phyloP scores from a whole-genome alignment of 2,888 invertebrate genomes.

The Drosophila lacicola region DNA sequence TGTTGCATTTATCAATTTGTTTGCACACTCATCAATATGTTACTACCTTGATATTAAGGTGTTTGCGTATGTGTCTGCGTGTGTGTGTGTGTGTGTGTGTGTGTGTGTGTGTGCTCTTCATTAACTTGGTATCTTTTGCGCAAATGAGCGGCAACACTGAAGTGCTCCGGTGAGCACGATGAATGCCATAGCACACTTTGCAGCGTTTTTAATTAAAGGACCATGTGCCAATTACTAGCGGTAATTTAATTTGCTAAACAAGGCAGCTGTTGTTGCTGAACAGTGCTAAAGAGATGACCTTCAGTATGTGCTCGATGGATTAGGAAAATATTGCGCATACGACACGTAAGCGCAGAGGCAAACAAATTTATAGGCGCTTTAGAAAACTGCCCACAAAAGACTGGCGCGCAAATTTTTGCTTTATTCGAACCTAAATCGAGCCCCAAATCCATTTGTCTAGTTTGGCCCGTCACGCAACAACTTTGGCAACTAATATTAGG shows the following conservation, averaged over 20 bases:
- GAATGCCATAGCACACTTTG: not conserved
- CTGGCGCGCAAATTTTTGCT: slow-evolving; percentile 3
- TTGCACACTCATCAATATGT: slow-evolving; percentile 71
- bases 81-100: slow-evolving; percentile 19
- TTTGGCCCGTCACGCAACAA: slow-evolving; percentile 43
- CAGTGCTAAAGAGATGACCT: not conserved
- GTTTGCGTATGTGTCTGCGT: not conserved
- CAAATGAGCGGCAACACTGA: not conserved
- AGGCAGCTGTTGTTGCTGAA: not conserved
- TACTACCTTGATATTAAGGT: slow-evolving; percentile 26
- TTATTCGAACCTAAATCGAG: not conserved
- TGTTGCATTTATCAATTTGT: slow-evolving; percentile 73
- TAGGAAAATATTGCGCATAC: slow-evolving; percentile 23
- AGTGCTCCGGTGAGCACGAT: not conserved
- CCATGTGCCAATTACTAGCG: slow-evolving; percentile 8
- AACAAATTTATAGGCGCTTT: slow-evolving; percentile 9
- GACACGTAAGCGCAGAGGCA: not conserved
- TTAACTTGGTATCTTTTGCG: slow-evolving; percentile 20
- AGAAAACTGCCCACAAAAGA: not conserved
- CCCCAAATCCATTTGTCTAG: slow-evolving; percentile 4
- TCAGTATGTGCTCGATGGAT: not conserved
- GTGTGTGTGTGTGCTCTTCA: slow-evolving; percentile 37
- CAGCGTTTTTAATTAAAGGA: slow-evolving; percentile 42
- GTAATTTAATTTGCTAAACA: not conserved
- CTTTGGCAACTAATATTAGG: slow-evolving; percentile 39